phyloP scores from a whole-genome alignment of 1,140 invertebrate species.

The Aphelenchoides avenae region DNA sequence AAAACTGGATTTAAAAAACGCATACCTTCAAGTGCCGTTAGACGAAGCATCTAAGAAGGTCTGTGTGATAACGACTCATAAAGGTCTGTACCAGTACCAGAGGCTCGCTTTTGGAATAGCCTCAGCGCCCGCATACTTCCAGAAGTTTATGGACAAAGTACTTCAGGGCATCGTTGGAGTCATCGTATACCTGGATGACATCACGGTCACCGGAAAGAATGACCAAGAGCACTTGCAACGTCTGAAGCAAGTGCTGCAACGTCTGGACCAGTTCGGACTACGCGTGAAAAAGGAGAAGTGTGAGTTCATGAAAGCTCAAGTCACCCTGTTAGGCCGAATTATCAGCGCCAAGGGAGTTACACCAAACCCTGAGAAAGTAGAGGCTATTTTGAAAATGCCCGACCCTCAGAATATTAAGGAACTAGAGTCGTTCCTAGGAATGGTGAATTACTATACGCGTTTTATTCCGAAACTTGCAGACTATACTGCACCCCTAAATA shows the following conservation, averaged over 20 bases:
- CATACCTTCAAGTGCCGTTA: no score
- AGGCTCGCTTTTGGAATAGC: conserved; percentile 13
- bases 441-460: conserved; percentile 34
- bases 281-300: conserved; percentile 60
- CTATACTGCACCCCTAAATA: conserved; percentile 17
- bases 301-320: conserved; percentile 15
- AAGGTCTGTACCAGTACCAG: conserved; percentile 8
- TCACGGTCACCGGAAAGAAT: conserved; percentile 50
- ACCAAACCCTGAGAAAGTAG: conserved; percentile 14
- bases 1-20: no score
- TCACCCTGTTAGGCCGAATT: conserved; percentile 8
- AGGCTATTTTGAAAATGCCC: conserved; percentile 11
- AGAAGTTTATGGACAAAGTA: conserved; percentile 45
- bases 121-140: conserved; percentile 47
- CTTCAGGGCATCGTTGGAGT: conserved; percentile 55
- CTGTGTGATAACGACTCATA: conserved; percentile 3
- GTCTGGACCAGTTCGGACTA: conserved; percentile 54
- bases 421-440: conserved; percentile 46
- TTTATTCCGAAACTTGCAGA: conserved; percentile 19
- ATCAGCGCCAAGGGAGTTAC: conserved; percentile 9
- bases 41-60: no score
- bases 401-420: conserved; percentile 27
- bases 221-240: conserved; percentile 47
- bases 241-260: conserved; percentile 55
- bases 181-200: conserved; percentile 58